phyloP scores from a whole-genome alignment of 2,888 invertebrate species.

The Rhagonycha fulva region DNA sequence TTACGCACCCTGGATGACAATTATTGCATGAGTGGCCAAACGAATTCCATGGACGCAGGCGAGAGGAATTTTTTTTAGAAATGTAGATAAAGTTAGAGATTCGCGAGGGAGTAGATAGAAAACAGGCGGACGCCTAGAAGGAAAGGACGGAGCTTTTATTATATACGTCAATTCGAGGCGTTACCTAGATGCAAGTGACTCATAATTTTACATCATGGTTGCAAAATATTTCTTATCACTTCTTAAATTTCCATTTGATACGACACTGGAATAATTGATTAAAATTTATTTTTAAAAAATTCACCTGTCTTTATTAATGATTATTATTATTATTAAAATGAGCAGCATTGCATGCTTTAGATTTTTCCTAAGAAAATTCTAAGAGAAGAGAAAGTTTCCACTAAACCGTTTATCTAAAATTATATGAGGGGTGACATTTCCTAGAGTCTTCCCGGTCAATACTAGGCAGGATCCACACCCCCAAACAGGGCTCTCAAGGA shows the following conservation, averaged over 20 bases:
- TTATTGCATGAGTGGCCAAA: constrained; percentile 15
- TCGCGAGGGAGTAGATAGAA: constrained; percentile 7
- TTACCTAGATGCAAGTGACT: constrained; percentile 9
- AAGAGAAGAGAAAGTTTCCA: neutral
- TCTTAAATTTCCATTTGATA: neutral
- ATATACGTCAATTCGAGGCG: constrained; percentile 14
- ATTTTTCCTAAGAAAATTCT: neutral
- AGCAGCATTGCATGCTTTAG: neutral
- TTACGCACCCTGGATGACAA: constrained; percentile 23
- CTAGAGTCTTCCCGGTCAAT: constrained; percentile 36
- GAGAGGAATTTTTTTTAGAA: neutral
- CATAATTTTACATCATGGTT: constrained; percentile 24
- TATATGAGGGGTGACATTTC: neutral
- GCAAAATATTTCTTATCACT: constrained; percentile 12
- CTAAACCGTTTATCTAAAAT: neutral
- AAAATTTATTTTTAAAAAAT: no score
- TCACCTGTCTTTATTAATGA: neutral
- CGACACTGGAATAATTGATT: no score
- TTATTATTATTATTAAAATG: neutral
- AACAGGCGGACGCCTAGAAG: constrained; percentile 18
- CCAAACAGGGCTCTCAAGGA: constrained; percentile 43
- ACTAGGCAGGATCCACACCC: constrained; percentile 40
- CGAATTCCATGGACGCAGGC: neutral
- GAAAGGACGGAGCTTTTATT: constrained; percentile 11
- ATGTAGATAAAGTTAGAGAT: neutral